Conservation (phyloP, 2,797 vertebrate species). For the Myiotriccus ornatus region DNA sequence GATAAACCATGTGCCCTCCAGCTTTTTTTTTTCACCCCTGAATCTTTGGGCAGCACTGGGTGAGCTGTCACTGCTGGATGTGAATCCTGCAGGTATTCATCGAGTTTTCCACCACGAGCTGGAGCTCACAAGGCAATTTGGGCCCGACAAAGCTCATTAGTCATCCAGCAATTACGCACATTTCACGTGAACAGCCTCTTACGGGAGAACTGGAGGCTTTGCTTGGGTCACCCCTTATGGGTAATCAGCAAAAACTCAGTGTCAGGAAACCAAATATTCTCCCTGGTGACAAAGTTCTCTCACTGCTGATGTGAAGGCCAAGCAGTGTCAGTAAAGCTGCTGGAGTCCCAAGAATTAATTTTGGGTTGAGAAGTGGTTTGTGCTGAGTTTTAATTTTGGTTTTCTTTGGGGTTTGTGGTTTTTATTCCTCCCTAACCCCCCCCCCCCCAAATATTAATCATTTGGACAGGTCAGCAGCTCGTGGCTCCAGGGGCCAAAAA, state of each 20-base stretch:
- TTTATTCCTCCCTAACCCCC: too few relatives aligned
- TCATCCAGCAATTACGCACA: not conserved
- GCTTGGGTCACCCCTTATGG: not conserved
- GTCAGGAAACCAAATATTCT: not conserved
- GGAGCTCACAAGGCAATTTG: not conserved
- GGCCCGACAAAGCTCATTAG: not conserved
- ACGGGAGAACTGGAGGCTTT: not conserved
- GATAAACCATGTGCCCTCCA: not conserved
- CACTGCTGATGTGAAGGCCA: not conserved
- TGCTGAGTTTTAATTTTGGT: rapidly evolving
- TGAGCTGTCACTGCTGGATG: not conserved
- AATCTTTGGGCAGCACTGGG: not conserved
- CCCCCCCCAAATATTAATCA: too few relatives aligned
- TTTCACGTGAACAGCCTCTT: not conserved
- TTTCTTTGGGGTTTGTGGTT: too few relatives aligned
- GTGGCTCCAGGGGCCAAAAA: not conserved
- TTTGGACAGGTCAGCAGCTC: not conserved
- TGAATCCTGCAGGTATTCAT: not conserved
- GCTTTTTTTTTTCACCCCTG: not conserved
- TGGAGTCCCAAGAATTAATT: not conserved
- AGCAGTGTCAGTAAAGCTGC: not conserved
- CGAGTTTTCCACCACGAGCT: not conserved
- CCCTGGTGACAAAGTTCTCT: not conserved
- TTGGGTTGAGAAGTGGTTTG: not conserved
- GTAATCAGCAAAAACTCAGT: not conserved